phyloP scores from a whole-genome alignment of 2,113 vertebrate genomes.

The Anarrhichthys ocellatus region DNA sequence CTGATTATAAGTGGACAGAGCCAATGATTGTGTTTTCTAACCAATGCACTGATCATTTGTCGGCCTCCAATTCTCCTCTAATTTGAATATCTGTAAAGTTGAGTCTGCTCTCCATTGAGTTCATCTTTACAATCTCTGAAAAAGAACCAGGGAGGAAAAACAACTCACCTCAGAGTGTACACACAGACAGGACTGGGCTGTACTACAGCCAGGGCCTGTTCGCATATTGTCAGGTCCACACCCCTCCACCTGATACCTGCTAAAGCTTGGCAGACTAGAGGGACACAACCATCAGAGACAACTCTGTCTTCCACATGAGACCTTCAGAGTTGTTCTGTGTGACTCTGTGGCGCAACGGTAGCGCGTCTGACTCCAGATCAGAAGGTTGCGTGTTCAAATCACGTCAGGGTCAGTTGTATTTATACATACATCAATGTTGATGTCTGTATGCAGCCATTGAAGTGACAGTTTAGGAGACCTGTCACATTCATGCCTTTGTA shows the following conservation, averaged over 20 bases:
- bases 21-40: neutral
- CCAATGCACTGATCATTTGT: neutral
- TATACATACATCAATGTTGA: accelerated
- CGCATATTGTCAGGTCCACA: no score
- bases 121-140: neutral
- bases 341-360: conserved; percentile 19
- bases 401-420: neutral
- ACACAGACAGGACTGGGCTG: neutral
- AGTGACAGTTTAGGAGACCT: neutral
- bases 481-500: neutral
- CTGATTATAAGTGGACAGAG: neutral
- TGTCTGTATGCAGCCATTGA: neutral
- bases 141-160: neutral
- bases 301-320: accelerated
- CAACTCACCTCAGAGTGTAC: neutral
- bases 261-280: neutral
- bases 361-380: conserved; percentile 37
- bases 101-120: neutral
- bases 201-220: neutral
- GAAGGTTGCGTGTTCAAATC: conserved; percentile 35
- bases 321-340: accelerated
- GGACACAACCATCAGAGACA: neutral
- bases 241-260: neutral
- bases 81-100: neutral
- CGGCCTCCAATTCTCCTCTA: neutral